Conservation (phyloP, 2,888 invertebrate genomes). For the Chironomus tentans region DNA sequence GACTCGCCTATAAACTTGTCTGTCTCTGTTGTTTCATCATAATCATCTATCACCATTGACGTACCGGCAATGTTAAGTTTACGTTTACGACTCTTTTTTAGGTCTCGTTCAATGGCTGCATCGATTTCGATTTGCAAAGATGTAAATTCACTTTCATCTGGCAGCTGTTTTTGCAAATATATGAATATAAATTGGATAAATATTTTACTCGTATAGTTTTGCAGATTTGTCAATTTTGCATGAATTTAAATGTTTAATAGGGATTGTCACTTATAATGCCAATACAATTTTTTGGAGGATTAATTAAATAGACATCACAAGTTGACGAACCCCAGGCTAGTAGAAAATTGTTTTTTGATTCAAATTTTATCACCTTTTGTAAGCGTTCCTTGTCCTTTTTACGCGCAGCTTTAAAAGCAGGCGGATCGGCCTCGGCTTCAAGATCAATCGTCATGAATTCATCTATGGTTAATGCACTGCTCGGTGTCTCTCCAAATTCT, state of each 20-base stretch:
- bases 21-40: slow-evolving; percentile 39
- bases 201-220: not conserved
- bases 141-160: slow-evolving; percentile 51
- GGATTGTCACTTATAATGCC: no score
- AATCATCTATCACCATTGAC: slow-evolving; percentile 23
- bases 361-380: slow-evolving; percentile 51
- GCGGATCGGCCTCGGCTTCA: slow-evolving; percentile 81
- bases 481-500: slow-evolving; percentile 96
- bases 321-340: not conserved
- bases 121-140: slow-evolving; percentile 84
- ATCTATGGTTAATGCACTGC: slow-evolving; percentile 86
- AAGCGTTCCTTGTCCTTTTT: slow-evolving; percentile 78
- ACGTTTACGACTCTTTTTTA: slow-evolving; percentile 40
- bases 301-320: no score
- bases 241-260: no score
- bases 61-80: slow-evolving; percentile 25
- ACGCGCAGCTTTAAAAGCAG: slow-evolving; percentile 79
- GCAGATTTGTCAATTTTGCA: no score
- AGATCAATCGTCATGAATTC: slow-evolving; percentile 96
- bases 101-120: slow-evolving; percentile 60
- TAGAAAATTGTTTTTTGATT: no score
- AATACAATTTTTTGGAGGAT: no score
- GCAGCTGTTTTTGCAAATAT: not conserved
- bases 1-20: slow-evolving; percentile 43
- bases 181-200: not conserved